Percentiles rank a stretch among this genome's conserved stretches.
phyloP scores from a whole-genome alignment of 1,140 invertebrate genomes.

The Heliconius hermathena region DNA sequence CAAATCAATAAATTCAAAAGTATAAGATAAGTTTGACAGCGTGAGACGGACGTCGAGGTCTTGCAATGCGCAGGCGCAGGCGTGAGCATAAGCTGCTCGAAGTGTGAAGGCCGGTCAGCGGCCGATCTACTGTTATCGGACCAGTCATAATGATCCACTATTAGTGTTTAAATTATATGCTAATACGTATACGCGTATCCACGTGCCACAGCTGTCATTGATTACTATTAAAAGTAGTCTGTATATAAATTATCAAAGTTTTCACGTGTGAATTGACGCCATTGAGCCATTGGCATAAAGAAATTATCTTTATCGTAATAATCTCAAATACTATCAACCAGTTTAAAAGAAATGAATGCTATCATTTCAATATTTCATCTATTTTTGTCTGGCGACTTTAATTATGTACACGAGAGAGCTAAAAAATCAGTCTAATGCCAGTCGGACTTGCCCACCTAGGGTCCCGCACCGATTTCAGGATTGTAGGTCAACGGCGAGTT shows the following conservation, averaged over 20 bases:
- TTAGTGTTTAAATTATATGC: constrained; percentile 44
- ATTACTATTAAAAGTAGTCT: constrained; percentile 32
- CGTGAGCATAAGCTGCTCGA: constrained; percentile 48
- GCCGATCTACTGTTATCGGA: constrained; percentile 71
- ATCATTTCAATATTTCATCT: too few relatives aligned
- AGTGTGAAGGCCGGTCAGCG: constrained; percentile 78
- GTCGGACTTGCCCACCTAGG: too few relatives aligned
- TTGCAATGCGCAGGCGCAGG: constrained; percentile 48
- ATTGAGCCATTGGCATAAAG: not conserved
- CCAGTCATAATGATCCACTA: constrained; percentile 65
- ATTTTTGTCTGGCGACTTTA: too few relatives aligned
- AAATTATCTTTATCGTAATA: not conserved
- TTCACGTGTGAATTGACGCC: not conserved
- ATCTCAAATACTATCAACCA: not conserved
- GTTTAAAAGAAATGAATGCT: too few relatives aligned
- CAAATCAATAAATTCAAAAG: constrained; percentile 19
- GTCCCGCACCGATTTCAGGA: too few relatives aligned
- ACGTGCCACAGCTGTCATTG: constrained; percentile 53
- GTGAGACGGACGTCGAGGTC: constrained; percentile 62
- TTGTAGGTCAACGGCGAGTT: too few relatives aligned
- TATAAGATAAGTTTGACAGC: constrained; percentile 47
- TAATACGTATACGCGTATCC: constrained; percentile 56
- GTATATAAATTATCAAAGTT: constrained; percentile 34
- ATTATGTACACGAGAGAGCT: too few relatives aligned
- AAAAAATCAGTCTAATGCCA: too few relatives aligned